phyloP scores from a whole-genome alignment of 2,888 invertebrate species.

The Neelides folsomi region DNA sequence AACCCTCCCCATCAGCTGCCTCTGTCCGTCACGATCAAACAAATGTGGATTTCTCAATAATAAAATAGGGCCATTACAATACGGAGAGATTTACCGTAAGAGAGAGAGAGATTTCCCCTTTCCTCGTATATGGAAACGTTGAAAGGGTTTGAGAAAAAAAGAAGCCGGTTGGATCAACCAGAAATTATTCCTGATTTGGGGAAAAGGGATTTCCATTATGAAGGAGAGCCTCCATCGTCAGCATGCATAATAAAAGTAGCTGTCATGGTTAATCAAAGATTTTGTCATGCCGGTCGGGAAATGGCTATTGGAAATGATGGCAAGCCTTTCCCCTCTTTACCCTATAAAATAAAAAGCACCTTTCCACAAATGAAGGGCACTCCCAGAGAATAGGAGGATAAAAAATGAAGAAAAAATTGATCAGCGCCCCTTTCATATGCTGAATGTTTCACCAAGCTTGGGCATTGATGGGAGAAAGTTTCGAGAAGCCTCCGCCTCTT shows the following conservation, averaged over 20 bases:
- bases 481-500: neutral
- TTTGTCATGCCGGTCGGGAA: constrained; percentile 30
- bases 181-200: neutral
- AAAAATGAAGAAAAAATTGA: constrained; percentile 10
- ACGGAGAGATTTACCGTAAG: neutral
- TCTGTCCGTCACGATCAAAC: constrained; percentile 15
- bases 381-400: constrained; percentile 4
- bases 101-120: neutral
- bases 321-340: neutral
- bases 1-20: constrained; percentile 14
- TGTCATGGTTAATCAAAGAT: constrained; percentile 34
- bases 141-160: constrained; percentile 1
- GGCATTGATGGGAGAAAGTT: neutral
- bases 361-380: constrained; percentile 22
- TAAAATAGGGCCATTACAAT: neutral
- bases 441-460: neutral
- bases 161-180: too few species aligned
- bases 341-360: constrained; percentile 8
- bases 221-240: neutral
- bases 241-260: constrained; percentile 26
- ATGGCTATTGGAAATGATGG: constrained; percentile 4
- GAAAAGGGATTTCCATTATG: neutral
- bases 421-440: constrained; percentile 11
- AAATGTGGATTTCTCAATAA: constrained; percentile 12
- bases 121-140: neutral